Evolutionary conservation across 2,113 vertebrate species (phyloP), one percentile per base, ranked within the genome.

Genomic region (Malaclemys terrapin): DNA sequence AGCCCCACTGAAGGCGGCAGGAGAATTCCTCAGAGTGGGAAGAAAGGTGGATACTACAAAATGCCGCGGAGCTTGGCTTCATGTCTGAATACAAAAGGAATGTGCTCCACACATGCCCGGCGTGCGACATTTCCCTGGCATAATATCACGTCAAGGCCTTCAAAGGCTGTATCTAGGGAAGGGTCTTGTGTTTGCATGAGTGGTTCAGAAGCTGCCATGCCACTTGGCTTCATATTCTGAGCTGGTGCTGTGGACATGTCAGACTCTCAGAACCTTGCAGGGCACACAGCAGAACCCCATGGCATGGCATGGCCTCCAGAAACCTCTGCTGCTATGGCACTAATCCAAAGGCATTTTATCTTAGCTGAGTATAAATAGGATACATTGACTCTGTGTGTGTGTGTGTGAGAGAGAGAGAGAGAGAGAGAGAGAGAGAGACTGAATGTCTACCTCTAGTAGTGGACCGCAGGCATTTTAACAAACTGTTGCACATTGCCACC

Each of bases 401-500:
- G 49, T 13, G 49, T 4, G 45, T 75, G 45, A 6, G 45, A 45
- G 45, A 47, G 13, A 25, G 53, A 20, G 52, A 53, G 6, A 17
- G 52, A 53, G 52, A 53, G 53, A 53, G 19, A 53, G 53, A 10
- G 38, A 75, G 42, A 11, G 53, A 4, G 10, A 59, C 45, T 45
- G 0, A 3, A 11, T 50, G 35, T 69, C 65, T 69, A 19, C 16
- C 35, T 69, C 17, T 20, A 10, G 65, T 38, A 38, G 52, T 57
- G 90, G 79, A 65, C 10, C 45, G 52, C 13, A 3, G 42, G 27
- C n/a, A 12, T 16, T 24, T 1, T 8, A 69, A 12, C 49, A 62
- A 47, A 16, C 6, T 1, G 24, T 35, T 13, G 47, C 47, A 16
- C 0, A 0, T 49, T 12, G 0, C 1, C 1, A 42, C 0, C 4